Evolutionary conservation across 2,797 vertebrate species (phyloP), one percentile per base, ranked within the genome.

Genomic region (Gadopsis bispinosus): DNA sequence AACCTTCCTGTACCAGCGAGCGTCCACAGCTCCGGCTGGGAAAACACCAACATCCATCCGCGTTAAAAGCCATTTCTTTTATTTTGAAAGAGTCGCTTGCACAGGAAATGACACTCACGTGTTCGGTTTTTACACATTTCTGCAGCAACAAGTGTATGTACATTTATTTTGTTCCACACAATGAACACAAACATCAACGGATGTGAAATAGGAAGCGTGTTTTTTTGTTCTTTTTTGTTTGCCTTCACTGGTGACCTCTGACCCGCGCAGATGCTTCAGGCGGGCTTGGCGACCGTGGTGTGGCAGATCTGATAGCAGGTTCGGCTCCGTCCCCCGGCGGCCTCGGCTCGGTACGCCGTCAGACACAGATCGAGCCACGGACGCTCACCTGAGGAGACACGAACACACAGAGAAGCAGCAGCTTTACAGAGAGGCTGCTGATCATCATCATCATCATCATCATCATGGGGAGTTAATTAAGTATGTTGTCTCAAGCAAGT

Each of bases 291-390:
- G 61, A 87, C 1, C 26, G 41, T 22, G 48, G 83, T 94, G 79
- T 92, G 80, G 50, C 80, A 88, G 81, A 95, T 89, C 88, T 95
- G 95, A 70, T 92, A 94, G 77, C 89, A 94, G 54, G 90, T 88
- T 45, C 56, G 77, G 7, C 33, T 81, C 54, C 3, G 75, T 22
- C 70, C 84, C 7, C 9, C 54, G 0, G 81, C 59, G 1, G 85
- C 82, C 12, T 89, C 64, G 0, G 74, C 61, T 53, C 13, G 65
- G 87, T 95, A 95, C 0, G 80, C 56, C 1, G 47, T 63, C 60
- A 96, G 83, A 85, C 93, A 95, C 80, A 95, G n/a, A 43, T 95
- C 88, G 47, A 96, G 75, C 95, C 94, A 95, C 0, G 95, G 95
- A 3, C 69, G 88, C 20, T 72, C 51, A 19, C 55, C 95, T 95